Conservation (phyloP, 2,113 vertebrate genomes). For the Ivindomyrus marchei region DNA sequence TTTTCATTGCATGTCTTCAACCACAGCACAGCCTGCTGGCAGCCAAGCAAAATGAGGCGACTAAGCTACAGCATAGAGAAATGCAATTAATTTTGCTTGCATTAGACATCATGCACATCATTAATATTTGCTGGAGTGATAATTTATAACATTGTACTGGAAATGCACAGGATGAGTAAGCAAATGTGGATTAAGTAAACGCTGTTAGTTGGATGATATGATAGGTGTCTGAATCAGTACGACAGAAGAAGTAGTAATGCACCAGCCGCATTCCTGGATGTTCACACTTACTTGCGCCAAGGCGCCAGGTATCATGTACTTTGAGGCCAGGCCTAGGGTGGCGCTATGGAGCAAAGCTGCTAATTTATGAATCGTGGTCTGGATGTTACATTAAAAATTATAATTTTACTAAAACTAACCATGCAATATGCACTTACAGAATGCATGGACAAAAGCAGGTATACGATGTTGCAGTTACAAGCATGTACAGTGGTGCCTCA, state of each 20-base stretch:
- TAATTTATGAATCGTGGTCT: neutral
- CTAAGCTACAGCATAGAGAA: neutral
- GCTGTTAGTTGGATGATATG: neutral
- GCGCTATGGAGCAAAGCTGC: neutral
- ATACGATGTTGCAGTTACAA: neutral
- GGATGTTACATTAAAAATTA: neutral
- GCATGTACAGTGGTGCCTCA: neutral
- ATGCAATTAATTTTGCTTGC: neutral
- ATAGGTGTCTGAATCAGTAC: neutral
- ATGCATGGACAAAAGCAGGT: neutral
- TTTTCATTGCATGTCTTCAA: neutral
- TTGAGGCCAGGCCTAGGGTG: neutral
- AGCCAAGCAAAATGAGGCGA: neutral
- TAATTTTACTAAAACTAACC: neutral
- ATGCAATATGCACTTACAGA: neutral
- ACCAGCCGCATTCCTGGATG: neutral
- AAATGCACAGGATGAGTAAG: neutral
- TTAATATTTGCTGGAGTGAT: neutral
- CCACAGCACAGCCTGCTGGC: neutral
- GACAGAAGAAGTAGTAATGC: neutral
- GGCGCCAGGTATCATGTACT: neutral
- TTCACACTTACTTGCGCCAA: neutral
- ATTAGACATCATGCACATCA: neutral
- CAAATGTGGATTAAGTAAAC: neutral
- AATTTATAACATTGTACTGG: neutral